Evolutionary conservation across 2,113 vertebrate species (phyloP).

Genomic region (Peromyscus californicus): DNA sequence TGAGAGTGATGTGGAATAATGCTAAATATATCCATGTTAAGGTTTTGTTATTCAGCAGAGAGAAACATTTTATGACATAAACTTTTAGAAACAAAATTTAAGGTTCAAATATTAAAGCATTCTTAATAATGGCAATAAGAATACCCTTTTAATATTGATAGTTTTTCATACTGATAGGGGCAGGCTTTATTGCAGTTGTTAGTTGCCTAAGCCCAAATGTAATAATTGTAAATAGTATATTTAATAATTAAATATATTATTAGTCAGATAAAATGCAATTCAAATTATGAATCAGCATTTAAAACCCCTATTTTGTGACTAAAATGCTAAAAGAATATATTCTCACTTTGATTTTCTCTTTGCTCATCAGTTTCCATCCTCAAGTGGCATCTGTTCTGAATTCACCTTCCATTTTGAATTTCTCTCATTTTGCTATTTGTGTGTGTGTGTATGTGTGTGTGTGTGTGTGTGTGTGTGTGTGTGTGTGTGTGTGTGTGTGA

Average conservation of each 20-base stretch:
- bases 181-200: background rate
- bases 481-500: background rate
- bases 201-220: background rate
- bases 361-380: background rate
- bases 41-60: conserved; percentile 48
- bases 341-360: background rate
- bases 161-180: background rate
- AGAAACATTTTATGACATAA: conserved; percentile 56
- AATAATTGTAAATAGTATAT: background rate
- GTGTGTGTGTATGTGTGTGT: too few relatives aligned
- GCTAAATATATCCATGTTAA: background rate
- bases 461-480: background rate
- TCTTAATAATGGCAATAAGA: background rate
- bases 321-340: background rate
- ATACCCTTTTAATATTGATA: conserved; percentile 18
- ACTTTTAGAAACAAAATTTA: conserved; percentile 51
- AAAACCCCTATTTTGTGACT: background rate
- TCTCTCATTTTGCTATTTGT: background rate
- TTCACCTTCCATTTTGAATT: background rate
- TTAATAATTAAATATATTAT: background rate
- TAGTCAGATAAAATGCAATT: background rate
- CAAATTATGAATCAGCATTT: background rate
- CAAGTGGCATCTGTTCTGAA: background rate
- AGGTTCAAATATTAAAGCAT: conserved; percentile 37
- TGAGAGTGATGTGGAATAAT: background rate